Percentiles rank a stretch among this genome's conserved stretches.
phyloP scores from a whole-genome alignment of 1,140 invertebrate species.

The Aphidius gifuensis region DNA sequence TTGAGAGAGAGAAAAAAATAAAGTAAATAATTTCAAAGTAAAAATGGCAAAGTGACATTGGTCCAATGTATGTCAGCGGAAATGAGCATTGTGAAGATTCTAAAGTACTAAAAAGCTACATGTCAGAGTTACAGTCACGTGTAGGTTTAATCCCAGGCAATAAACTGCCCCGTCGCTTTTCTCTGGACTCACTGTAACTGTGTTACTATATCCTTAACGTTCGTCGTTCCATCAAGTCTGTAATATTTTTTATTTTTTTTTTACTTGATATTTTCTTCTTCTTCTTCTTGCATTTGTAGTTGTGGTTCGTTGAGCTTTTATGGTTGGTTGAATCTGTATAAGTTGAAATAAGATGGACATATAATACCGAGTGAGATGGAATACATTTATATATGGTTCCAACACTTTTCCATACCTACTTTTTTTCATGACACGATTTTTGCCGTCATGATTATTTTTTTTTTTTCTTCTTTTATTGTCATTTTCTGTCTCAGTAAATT shows the following conservation, averaged over 20 bases:
- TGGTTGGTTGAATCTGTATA: too few relatives aligned
- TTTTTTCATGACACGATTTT: too few relatives aligned
- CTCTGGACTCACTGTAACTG: slow-evolving; percentile 24
- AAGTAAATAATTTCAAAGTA: too few relatives aligned
- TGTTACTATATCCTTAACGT: slow-evolving; percentile 34
- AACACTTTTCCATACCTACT: too few relatives aligned
- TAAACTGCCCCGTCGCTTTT: slow-evolving; percentile 35
- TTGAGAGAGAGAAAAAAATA: too few relatives aligned
- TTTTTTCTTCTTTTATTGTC: too few relatives aligned
- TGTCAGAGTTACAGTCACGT: slow-evolving; percentile 33
- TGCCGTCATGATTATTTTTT: too few relatives aligned
- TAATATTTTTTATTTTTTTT: slow-evolving; percentile 10
- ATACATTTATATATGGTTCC: too few relatives aligned
- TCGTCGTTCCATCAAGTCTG: slow-evolving; percentile 27
- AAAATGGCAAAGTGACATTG: neutral
- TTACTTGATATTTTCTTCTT: slow-evolving; percentile 3
- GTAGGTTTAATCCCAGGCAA: slow-evolving; percentile 39
- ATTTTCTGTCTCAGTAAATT: too few relatives aligned
- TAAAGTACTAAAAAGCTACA: neutral
- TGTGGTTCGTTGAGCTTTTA: too few relatives aligned
- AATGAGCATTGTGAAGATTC: slow-evolving; percentile 1
- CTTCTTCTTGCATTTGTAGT: neutral
- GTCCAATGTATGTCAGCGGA: neutral
- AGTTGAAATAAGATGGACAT: too few relatives aligned
- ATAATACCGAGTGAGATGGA: too few relatives aligned